Evolutionary conservation across 2,888 invertebrate genomes (phyloP).

Genomic region (Mechanitis mazaeus): DNA sequence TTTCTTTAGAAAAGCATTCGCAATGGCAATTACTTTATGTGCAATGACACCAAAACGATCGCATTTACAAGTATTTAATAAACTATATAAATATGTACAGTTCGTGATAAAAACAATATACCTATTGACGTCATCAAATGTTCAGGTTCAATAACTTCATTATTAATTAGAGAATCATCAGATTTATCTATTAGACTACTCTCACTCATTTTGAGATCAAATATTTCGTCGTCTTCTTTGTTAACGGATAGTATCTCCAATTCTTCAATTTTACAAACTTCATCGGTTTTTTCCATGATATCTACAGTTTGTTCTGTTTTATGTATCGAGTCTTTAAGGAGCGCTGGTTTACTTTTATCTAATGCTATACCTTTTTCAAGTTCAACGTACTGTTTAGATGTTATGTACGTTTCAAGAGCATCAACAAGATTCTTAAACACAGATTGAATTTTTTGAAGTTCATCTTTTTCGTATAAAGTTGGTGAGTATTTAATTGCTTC

Average conservation of each 20-base stretch:
- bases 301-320: too few relatives aligned
- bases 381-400: background rate
- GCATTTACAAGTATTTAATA: too few relatives aligned
- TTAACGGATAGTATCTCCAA: too few relatives aligned
- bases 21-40: too few relatives aligned
- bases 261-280: too few relatives aligned
- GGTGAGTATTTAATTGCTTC: constrained; percentile 31
- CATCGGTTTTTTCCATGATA: too few relatives aligned
- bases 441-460: constrained; percentile 5
- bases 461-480: background rate
- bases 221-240: background rate
- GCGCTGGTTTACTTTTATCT: background rate
- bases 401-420: constrained; percentile 8
- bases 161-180: background rate
- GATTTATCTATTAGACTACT: constrained; percentile 1
- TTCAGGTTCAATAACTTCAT: background rate
- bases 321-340: background rate
- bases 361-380: constrained; percentile 8
- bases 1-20: too few relatives aligned
- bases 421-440: constrained; percentile 1
- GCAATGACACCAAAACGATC: too few relatives aligned
- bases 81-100: too few relatives aligned
- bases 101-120: background rate
- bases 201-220: background rate
- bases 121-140: background rate